Base-by-base conservation (phyloP, 2,113 vertebrate genomes). In the Todiramphus chloris region DNA sequence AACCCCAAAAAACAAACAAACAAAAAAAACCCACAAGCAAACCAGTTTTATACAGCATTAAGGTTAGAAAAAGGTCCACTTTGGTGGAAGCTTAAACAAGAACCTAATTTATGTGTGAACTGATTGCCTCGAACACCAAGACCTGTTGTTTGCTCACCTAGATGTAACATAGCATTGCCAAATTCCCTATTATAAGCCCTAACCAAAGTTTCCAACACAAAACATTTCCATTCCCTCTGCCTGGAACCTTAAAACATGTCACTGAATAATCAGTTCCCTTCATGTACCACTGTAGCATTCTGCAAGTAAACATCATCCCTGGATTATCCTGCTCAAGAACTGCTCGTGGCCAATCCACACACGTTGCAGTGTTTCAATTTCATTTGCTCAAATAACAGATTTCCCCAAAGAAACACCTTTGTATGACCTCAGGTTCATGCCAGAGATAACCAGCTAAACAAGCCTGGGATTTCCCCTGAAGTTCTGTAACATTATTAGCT, bases 91-190 rank as follows among this genome's bases (percentile, higher is more conserved):
- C 15, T 81, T 30, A 56, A 77, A 64, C 4, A 0, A 58, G 30
- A 60, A 83, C 16, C 23, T 62, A 21, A 39, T 88, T 86, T 46
- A 50, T 11, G 35, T 16, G 44, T n/a, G 21, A 87, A 74, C 7
- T 1, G 1, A 84, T 58, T 69, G 27, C 24, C 60, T 44, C 4
- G 0, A 72, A 63, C 35, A 46, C 7, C 37, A 28, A 80, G 23
- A 24, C 3, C 16, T 43, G 13, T 30, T 70, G 15, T 43, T 84
- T 68, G 9, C n/a, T 48, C 55, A 80, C 23, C 30, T 3, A 55
- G 46, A 55, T 18, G 10, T 27, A 44, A 82, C 13, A 33, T 0
- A 0, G 11, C 3, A 0, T 21, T 73, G 37, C 33, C 50, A 73
- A 73, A 86, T 51, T 70, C 51, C 46, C 27, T 75, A 16, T 37